A percentile compares a stretch with the other conserved stretches of the same genome.
Conservation (phyloP, 1,140 invertebrate species). For the Tyrophagus putrescentiae region DNA sequence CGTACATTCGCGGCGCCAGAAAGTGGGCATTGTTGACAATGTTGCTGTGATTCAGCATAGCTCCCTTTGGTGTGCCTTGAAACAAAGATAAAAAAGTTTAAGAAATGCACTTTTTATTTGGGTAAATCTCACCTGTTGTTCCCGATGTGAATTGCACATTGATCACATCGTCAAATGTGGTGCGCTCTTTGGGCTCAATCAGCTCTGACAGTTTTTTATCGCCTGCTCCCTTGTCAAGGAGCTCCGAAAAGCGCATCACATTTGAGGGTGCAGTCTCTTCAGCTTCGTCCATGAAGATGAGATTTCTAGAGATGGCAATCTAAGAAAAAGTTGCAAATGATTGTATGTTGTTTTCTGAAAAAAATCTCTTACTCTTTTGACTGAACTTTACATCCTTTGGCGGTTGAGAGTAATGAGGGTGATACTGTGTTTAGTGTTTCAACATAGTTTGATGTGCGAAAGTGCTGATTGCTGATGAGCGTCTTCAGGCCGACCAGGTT, state of each 20-base stretch:
- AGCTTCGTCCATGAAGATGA: conserved; percentile 24
- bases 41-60: conserved; percentile 60
- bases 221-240: conserved; percentile 22
- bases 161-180: conserved; percentile 28
- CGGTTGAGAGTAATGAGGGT: not conserved
- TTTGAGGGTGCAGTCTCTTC: conserved; percentile 24
- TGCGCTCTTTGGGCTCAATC: not conserved
- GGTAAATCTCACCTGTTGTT: too few species aligned
- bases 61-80: conserved; percentile 76
- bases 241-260: conserved; percentile 10
- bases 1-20: conserved; percentile 44
- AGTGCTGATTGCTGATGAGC: conserved; percentile 7
- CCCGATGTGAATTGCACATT: conserved; percentile 38
- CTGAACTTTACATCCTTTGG: not conserved
- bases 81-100: too few species aligned
- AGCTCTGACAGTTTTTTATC: not conserved
- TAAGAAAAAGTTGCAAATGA: conserved; percentile 29
- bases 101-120: too few species aligned
- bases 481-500: conserved; percentile 9
- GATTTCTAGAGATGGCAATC: conserved; percentile 25
- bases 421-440: conserved; percentile 7
- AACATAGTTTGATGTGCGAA: conserved; percentile 2
- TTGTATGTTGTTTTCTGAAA: not conserved
- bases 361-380: not conserved
- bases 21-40: conserved; percentile 70